These are phyloP conservation scores for Esox masquinongy DNA, from an alignment of 2,797 vertebrate species.

Conservation along the genomic window DNA sequence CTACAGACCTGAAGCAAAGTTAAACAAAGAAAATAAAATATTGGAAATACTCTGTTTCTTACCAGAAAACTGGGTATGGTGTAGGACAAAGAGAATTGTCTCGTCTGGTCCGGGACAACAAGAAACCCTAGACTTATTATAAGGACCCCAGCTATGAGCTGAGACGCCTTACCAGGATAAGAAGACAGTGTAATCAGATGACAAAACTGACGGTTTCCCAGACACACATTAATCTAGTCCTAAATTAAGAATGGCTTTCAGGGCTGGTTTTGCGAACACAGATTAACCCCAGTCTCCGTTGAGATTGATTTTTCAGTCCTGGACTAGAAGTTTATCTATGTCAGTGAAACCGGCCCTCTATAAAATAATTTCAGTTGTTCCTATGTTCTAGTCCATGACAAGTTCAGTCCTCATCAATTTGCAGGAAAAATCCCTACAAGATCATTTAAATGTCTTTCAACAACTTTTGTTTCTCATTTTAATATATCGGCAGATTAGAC, in stretches of 20 bases:
- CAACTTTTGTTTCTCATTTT: background rate
- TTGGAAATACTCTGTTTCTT: constrained; percentile 22
- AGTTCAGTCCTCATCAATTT: no score
- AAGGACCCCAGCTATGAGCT: constrained; percentile 64
- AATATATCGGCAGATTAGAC: background rate
- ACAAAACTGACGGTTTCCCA: background rate
- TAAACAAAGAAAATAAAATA: no score
- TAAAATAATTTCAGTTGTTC: no score
- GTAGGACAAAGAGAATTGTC: fast-evolving
- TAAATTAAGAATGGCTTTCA: background rate
- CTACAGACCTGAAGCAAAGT: background rate
- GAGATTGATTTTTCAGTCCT: no score
- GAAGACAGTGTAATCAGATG: background rate
- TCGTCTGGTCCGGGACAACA: fast-evolving
- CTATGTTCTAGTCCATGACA: no score
- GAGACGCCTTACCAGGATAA: constrained; percentile 62
- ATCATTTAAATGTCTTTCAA: background rate
- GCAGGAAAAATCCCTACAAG: background rate
- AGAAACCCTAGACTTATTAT: constrained; percentile 53
- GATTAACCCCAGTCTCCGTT: no score
- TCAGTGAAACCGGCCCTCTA: background rate
- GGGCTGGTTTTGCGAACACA: no score
- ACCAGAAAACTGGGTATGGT: constrained; percentile 63
- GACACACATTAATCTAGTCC: background rate
- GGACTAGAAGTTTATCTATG: background rate